Conservation (phyloP, 2,888 invertebrate genomes). For the Marasmarcha lunaedactyla region DNA sequence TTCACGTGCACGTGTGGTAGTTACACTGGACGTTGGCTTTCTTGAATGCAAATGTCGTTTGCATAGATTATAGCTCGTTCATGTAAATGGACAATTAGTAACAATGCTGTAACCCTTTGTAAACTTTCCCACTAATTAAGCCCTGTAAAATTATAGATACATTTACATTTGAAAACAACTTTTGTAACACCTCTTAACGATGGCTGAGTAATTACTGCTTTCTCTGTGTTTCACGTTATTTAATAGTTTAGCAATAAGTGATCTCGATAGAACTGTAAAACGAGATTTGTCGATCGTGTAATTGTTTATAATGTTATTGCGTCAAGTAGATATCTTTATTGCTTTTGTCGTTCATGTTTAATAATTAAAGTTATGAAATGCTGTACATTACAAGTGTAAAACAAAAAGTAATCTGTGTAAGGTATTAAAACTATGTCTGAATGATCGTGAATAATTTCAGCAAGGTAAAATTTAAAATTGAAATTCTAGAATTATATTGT, state of each 20-base stretch:
- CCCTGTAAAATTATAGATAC: constrained; percentile 47
- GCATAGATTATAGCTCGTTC: not conserved
- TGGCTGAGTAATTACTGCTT: constrained; percentile 58
- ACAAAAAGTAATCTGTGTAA: no score
- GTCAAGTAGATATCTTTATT: not conserved
- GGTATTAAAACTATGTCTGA: no score
- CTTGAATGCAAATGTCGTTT: not conserved
- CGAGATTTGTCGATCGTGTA: no score
- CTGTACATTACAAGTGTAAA: no score
- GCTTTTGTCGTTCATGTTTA: not conserved
- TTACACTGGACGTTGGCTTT: no score
- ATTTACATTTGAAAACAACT: constrained; percentile 43
- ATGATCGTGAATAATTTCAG: no score
- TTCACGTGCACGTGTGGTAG: no score
- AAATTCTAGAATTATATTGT: no score
- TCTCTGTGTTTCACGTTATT: constrained; percentile 30
- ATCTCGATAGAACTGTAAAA: no score
- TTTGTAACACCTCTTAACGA: constrained; percentile 55
- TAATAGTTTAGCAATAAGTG: constrained; percentile 12
- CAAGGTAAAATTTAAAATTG: no score
- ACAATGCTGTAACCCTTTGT: constrained; percentile 19
- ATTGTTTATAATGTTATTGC: not conserved
- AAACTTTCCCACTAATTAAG: constrained; percentile 63
- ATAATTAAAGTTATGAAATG: no score
- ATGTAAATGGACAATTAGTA: not conserved